These are phyloP conservation scores for Acropora yongei DNA, from an alignment of 64 coral and sea anemone genomes.

Conservation along the genomic window DNA sequence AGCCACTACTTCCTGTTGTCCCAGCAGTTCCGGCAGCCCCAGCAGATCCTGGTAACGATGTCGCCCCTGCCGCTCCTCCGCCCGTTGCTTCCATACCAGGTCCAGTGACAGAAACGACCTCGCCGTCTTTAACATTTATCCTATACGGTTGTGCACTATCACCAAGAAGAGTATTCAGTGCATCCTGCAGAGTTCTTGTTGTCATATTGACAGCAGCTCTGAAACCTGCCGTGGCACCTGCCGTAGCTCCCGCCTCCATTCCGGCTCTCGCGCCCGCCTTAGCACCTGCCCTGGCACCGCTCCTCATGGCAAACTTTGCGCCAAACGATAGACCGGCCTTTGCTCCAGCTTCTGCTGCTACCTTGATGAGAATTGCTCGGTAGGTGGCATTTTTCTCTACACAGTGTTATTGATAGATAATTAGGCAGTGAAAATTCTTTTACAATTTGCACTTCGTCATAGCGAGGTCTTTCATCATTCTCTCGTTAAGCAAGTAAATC, in stretches of 20 bases:
- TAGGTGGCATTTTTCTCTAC: constrained; percentile 36
- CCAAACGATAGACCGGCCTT: constrained; percentile 41
- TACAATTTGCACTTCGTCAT: too few relatives aligned
- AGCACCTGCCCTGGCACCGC: constrained; percentile 42
- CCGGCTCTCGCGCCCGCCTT: constrained; percentile 75
- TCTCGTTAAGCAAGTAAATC: too few relatives aligned
- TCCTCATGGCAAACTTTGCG: not conserved
- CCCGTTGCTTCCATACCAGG: not conserved
- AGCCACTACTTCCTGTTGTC: not conserved
- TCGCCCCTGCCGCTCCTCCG: not conserved
- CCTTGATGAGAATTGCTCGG: not conserved
- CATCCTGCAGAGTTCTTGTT: constrained; percentile 31
- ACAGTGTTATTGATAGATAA: not conserved
- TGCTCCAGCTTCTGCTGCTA: constrained; percentile 44
- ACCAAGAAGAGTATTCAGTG: constrained; percentile 31
- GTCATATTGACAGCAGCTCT: constrained; percentile 50
- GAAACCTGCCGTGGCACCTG: constrained; percentile 64
- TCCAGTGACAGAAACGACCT: not conserved
- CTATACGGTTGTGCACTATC: not conserved
- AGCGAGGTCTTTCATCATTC: too few relatives aligned
- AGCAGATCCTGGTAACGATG: not conserved
- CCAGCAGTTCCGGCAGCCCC: not conserved
- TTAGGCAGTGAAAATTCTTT: not conserved
- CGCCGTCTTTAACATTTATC: constrained; percentile 5
- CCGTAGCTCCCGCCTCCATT: constrained; percentile 59